These are phyloP conservation scores for Sebastes ruberrimus DNA, from an alignment of 2,797 vertebrate species.

Conservation along the genomic window DNA sequence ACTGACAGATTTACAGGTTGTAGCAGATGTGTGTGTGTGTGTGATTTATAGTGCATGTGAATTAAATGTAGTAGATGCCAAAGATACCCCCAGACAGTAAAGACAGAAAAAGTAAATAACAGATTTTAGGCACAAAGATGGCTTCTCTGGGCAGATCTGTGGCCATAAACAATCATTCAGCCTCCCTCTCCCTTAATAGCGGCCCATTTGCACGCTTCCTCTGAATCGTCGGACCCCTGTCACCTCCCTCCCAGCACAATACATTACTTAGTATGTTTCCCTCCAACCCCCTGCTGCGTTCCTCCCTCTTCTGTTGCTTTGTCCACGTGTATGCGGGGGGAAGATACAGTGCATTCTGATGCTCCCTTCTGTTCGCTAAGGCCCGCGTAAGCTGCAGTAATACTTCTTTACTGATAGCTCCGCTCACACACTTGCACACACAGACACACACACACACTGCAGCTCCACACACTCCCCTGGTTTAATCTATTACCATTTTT, in stretches of 20 bases:
- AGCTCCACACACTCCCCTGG: conserved; percentile 51
- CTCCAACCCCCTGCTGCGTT: conserved; percentile 41
- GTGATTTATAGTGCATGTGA: conserved; percentile 38
- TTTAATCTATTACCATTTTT: conserved; percentile 79
- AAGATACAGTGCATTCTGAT: conserved; percentile 50
- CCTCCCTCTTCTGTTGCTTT: conserved; percentile 59
- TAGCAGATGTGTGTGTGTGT: conserved; percentile 34
- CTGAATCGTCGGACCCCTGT: conserved; percentile 58
- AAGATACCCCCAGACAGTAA: background rate
- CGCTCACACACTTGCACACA: conserved; percentile 12
- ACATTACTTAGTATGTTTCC: conserved; percentile 58
- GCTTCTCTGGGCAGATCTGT: conserved; percentile 53
- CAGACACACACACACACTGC: background rate
- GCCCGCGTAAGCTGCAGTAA: conserved; percentile 65
- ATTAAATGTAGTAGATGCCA: conserved; percentile 21
- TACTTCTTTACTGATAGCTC: conserved; percentile 65
- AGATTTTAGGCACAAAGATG: conserved; percentile 47
- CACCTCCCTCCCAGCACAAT: conserved; percentile 58
- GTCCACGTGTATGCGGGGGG: conserved; percentile 36
- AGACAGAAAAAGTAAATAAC: conserved; percentile 44
- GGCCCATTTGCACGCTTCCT: conserved; percentile 55
- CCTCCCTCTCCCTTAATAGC: conserved; percentile 53
- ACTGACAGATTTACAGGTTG: conserved; percentile 28
- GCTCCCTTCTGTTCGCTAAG: conserved; percentile 54
- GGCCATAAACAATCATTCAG: conserved; percentile 58